Conservation (phyloP, 2,113 vertebrate genomes). For the Lamprologus sp. region DNA sequence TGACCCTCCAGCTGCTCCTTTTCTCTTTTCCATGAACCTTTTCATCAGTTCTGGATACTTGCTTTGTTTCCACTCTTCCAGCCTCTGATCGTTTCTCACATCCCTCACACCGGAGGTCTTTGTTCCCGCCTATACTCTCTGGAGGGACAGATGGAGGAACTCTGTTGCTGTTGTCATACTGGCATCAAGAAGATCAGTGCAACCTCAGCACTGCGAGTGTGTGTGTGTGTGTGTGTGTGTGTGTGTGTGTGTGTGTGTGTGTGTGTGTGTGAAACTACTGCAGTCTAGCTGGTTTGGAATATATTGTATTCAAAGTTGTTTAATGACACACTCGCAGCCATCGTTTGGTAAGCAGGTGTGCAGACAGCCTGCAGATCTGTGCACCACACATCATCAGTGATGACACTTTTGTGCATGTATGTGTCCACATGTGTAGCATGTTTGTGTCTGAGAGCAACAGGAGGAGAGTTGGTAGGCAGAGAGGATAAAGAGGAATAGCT, state of each 20-base stretch:
- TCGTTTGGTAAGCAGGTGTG: neutral
- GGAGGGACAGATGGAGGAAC: slow-evolving; percentile 24
- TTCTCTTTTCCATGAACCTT: neutral
- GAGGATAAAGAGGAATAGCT: slow-evolving; percentile 49
- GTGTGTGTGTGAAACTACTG: neutral
- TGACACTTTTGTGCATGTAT: neutral
- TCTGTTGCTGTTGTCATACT: neutral
- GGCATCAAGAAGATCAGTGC: slow-evolving; percentile 16
- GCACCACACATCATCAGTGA: neutral
- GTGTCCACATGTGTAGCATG: neutral
- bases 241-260: too few relatives aligned
- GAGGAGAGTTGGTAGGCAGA: neutral
- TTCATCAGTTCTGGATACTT: slow-evolving; percentile 33
- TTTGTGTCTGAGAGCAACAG: neutral
- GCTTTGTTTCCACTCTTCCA: slow-evolving; percentile 18
- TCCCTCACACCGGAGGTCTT: slow-evolving; percentile 28
- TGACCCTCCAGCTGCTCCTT: neutral
- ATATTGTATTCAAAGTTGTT: neutral
- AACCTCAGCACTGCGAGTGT: neutral
- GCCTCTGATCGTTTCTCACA: neutral
- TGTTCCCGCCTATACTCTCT: slow-evolving; percentile 25
- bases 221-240: neutral
- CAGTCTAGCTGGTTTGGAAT: neutral
- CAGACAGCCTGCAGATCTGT: neutral
- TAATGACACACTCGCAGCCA: neutral